Evolutionary conservation across 2,797 vertebrate species (phyloP).

Genomic region (Epinephelus malabaricus): DNA sequence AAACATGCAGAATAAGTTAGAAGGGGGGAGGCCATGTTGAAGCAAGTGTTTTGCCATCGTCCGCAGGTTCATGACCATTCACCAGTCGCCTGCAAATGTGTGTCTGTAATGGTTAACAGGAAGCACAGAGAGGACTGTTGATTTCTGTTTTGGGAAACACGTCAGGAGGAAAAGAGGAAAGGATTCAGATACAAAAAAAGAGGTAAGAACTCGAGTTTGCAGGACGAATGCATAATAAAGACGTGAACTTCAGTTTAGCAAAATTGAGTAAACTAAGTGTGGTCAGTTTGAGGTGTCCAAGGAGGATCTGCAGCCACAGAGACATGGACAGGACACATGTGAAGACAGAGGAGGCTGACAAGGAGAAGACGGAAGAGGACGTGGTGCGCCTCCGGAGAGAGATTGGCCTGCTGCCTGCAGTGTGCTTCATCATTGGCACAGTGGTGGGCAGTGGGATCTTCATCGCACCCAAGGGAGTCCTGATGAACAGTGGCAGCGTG

Average conservation of each 20-base stretch:
- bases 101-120: not conserved
- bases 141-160: not conserved
- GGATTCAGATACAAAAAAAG: not conserved
- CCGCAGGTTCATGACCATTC: not conserved
- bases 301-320: not conserved
- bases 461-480: slow-evolving; percentile 91
- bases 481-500: slow-evolving; percentile 90
- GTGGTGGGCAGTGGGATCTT: slow-evolving; percentile 94
- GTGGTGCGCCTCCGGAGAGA: slow-evolving; percentile 85
- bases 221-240: not conserved
- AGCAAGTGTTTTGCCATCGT: not conserved
- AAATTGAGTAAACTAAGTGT: not conserved
- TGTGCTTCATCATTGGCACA: slow-evolving; percentile 88
- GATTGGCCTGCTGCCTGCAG: slow-evolving; percentile 87
- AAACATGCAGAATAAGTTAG: slow-evolving; percentile 20
- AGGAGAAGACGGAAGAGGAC: slow-evolving; percentile 52
- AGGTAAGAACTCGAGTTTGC: slow-evolving; percentile 16
- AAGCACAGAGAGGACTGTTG: not conserved
- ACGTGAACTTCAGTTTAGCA: not conserved
- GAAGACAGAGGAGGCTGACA: slow-evolving; percentile 24
- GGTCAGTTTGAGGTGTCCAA: not conserved
- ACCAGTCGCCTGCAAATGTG: slow-evolving; percentile 3
- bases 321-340: slow-evolving; percentile 46
- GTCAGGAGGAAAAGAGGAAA: not conserved
- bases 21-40: slow-evolving; percentile 14